A percentile compares a stretch with the other conserved stretches of the same genome.
Conservation (phyloP, 2,888 invertebrate species). For the Drosophila anomelani region DNA sequence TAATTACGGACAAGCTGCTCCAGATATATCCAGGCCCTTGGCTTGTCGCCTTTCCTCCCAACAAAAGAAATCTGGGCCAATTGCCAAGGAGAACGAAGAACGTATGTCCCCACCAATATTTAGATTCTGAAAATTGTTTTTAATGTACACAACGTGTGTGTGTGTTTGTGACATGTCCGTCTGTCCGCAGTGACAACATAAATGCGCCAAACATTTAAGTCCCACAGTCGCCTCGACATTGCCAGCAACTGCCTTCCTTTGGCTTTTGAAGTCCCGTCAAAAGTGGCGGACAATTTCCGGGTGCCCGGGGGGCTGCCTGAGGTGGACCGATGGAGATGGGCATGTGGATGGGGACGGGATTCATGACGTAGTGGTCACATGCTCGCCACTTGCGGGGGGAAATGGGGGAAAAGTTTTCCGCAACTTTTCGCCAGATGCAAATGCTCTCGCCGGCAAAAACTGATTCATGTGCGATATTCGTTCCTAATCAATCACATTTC, state of each 20-base stretch:
- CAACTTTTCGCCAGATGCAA: constrained; percentile 56
- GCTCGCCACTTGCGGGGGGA: constrained; percentile 14
- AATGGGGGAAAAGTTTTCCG: constrained; percentile 39
- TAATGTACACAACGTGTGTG: constrained; percentile 19
- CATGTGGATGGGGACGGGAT: constrained; percentile 9
- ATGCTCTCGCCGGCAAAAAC: constrained; percentile 20
- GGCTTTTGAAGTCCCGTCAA: constrained; percentile 64
- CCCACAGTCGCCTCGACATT: constrained; percentile 47
- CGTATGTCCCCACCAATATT: constrained; percentile 25
- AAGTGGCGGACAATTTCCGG: constrained; percentile 37
- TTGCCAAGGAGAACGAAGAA: constrained; percentile 62
- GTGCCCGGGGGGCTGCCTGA: background rate
- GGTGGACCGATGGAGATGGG: constrained; percentile 1
- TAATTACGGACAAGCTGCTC: constrained; percentile 40
- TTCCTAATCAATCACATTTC: constrained; percentile 62
- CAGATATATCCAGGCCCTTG: constrained; percentile 43
- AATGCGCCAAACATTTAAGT: constrained; percentile 69
- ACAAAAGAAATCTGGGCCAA: constrained; percentile 56
- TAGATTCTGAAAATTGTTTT: constrained; percentile 32
- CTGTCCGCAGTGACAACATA: constrained; percentile 68
- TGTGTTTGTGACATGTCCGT: constrained; percentile 57
- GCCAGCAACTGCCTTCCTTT: constrained; percentile 49
- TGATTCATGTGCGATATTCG: constrained; percentile 33
- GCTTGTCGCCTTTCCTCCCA: constrained; percentile 25
- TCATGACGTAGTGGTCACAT: constrained; percentile 50